Evolutionary conservation across 2,113 vertebrate species (phyloP).

Genomic region (Thinocorus orbignyianus): DNA sequence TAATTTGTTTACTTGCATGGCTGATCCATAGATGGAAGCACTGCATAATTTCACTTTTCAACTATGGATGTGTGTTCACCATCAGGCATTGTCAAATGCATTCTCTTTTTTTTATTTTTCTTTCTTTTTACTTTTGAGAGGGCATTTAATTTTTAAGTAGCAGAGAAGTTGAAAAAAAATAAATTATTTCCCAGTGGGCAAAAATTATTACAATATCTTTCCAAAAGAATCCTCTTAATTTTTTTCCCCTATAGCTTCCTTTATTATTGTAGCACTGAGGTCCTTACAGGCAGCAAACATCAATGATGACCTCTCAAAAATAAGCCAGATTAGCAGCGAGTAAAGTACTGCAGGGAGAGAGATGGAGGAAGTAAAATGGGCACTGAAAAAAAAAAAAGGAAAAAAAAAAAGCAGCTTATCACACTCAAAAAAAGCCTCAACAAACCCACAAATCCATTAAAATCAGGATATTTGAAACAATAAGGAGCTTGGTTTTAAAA

Average conservation of each 20-base stretch:
- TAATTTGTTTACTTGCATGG: conserved; percentile 70
- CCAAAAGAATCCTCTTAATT: not conserved
- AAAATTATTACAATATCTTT: not conserved
- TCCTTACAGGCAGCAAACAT: conserved; percentile 9
- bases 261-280: not conserved
- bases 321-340: conserved; percentile 2
- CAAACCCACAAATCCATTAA: not conserved
- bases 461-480: not conserved
- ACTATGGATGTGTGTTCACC: conserved; percentile 19
- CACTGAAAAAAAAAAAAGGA: not conserved
- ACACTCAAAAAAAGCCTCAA: not conserved
- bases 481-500: not conserved
- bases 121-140: not conserved
- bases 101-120: not conserved
- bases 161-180: conserved; percentile 13
- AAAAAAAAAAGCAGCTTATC: not conserved
- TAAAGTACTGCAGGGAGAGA: not conserved
- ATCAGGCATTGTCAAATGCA: conserved; percentile 30
- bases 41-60: conserved; percentile 35
- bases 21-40: conserved; percentile 71
- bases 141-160: conserved; percentile 31
- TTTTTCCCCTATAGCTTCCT: not conserved
- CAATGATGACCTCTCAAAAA: not conserved
- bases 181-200: not conserved
- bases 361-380: not conserved